These are phyloP conservation scores for Ptychadena robeensis DNA, from an alignment of 2,797 vertebrate genomes.

Conservation along the genomic window DNA sequence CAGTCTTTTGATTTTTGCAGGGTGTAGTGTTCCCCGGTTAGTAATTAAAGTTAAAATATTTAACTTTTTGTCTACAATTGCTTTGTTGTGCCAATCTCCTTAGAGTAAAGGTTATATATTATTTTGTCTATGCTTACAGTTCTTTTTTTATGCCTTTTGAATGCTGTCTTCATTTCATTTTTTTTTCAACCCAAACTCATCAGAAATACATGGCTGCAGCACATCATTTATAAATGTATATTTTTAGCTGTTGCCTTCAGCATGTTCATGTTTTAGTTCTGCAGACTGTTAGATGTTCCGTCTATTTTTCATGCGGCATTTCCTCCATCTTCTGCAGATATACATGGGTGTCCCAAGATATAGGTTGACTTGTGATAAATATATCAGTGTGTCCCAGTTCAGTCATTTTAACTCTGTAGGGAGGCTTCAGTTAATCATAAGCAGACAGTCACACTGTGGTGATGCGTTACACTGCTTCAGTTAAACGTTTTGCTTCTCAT, in stretches of 20 bases:
- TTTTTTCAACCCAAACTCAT: background rate
- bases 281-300: conserved; percentile 21
- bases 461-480: conserved; percentile 1
- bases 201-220: background rate
- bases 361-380: conserved; percentile 49
- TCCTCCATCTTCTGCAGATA: conserved; percentile 22
- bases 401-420: conserved; percentile 54
- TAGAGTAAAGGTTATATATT: background rate
- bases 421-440: conserved; percentile 48
- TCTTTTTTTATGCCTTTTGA: background rate
- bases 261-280: conserved; percentile 38
- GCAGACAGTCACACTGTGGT: conserved; percentile 21
- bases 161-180: background rate
- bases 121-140: background rate
- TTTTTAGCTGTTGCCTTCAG: conserved; percentile 40
- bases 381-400: conserved; percentile 56
- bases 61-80: no score
- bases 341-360: conserved; percentile 45
- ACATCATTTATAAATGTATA: conserved; percentile 29
- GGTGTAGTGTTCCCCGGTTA: no score
- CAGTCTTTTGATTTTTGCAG: no score
- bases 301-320: conserved; percentile 22
- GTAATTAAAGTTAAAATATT: no score
- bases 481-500: background rate
- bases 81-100: no score